These are phyloP conservation scores for Drosophila watanabei DNA, from an alignment of 1,140 invertebrate genomes.

Conservation along the genomic window DNA sequence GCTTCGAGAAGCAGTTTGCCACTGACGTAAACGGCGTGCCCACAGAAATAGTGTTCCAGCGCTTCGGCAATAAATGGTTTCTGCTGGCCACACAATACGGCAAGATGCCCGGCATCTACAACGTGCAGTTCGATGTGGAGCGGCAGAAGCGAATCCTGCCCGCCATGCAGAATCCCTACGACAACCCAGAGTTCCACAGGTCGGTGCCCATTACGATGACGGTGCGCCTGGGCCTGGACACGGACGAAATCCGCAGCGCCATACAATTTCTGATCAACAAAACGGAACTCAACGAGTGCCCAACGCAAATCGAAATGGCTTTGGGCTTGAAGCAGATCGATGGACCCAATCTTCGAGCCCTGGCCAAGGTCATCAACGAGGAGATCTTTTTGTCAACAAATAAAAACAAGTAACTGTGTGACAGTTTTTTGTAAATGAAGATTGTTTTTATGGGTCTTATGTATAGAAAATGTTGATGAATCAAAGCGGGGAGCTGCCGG, in stretches of 20 bases:
- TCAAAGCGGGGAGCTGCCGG: not conserved
- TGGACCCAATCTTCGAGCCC: conserved; percentile 48
- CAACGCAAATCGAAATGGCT: conserved; percentile 64
- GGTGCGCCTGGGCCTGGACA: conserved; percentile 60
- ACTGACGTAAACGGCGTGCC: conserved; percentile 54
- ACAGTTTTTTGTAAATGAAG: not conserved
- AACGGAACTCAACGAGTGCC: conserved; percentile 63
- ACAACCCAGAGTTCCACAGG: conserved; percentile 52
- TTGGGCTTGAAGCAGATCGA: conserved; percentile 70
- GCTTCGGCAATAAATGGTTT: conserved; percentile 76
- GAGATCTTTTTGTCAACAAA: conserved; percentile 24
- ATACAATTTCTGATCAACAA: conserved; percentile 79
- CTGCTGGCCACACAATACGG: conserved; percentile 75
- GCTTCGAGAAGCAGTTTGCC: conserved; percentile 72
- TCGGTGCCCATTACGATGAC: conserved; percentile 74
- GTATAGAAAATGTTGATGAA: not conserved
- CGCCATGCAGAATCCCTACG: conserved; percentile 46
- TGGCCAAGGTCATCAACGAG: conserved; percentile 62
- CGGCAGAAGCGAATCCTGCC: conserved; percentile 39
- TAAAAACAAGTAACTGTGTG: conserved; percentile 10
- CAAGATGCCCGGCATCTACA: conserved; percentile 70
- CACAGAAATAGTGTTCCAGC: conserved; percentile 76
- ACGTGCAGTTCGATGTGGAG: conserved; percentile 69
- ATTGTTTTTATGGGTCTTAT: not conserved
- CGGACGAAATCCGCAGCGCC: conserved; percentile 67